Evolutionary conservation across 2,888 invertebrate species (phyloP).

Genomic region (Cryptocheilus praepositus): DNA sequence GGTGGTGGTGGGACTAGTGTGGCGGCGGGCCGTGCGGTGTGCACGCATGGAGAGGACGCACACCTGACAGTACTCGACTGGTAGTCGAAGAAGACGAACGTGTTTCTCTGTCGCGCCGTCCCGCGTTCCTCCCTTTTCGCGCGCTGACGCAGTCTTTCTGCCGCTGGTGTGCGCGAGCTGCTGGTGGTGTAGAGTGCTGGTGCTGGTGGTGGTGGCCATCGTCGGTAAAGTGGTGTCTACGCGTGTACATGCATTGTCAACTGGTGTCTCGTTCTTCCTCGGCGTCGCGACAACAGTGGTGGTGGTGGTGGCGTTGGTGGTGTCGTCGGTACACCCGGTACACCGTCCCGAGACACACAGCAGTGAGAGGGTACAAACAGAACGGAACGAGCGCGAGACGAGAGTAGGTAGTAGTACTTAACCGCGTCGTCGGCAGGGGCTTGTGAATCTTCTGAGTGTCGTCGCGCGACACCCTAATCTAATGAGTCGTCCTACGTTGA

Average conservation of each 20-base stretch:
- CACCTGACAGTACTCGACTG: slow-evolving; percentile 46
- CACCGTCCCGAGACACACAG: neutral
- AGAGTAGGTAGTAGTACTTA: neutral
- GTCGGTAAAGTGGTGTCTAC: slow-evolving; percentile 24
- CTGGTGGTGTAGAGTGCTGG: neutral
- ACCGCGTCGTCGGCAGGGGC: too few relatives aligned
- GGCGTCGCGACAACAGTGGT: slow-evolving; percentile 10
- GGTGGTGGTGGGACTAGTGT: slow-evolving; percentile 7
- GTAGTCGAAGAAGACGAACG: slow-evolving; percentile 27
- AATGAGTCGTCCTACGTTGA: too few relatives aligned
- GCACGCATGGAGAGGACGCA: slow-evolving; percentile 36
- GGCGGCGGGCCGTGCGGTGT: slow-evolving; percentile 12
- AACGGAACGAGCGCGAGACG: neutral
- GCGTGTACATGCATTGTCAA: slow-evolving; percentile 26
- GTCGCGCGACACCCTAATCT: too few relatives aligned
- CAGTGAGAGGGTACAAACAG: slow-evolving; percentile 24
- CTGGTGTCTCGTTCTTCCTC: slow-evolving; percentile 18
- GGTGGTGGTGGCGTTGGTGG: slow-evolving; percentile 19
- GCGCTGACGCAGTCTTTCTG: neutral
- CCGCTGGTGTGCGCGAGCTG: slow-evolving; percentile 17
- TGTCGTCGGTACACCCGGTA: slow-evolving; percentile 16
- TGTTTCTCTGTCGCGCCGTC: neutral
- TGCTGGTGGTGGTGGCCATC: slow-evolving; percentile 8
- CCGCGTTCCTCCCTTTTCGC: neutral
- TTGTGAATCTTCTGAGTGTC: too few relatives aligned